A percentile compares a stretch with the other conserved stretches of the same genome.
Conservation (phyloP, 2,113 vertebrate species). For the Stegastes partitus region DNA sequence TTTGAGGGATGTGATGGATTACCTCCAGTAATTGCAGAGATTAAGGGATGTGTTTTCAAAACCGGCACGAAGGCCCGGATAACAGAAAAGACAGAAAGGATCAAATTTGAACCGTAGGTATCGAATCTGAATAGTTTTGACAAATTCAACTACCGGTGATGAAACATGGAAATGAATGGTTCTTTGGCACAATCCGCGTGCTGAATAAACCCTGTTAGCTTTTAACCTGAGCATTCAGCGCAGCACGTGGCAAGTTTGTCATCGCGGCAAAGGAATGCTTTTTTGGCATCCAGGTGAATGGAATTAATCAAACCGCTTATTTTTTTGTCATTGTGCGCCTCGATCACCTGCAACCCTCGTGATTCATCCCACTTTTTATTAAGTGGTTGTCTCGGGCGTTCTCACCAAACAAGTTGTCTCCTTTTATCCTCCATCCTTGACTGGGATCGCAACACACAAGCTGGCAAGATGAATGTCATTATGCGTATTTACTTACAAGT, state of each 20-base stretch:
- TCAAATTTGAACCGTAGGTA: conserved; percentile 16
- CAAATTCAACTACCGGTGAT: conserved; percentile 8
- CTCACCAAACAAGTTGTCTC: conserved; percentile 27
- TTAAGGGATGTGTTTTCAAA: conserved; percentile 44
- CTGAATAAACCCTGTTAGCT: conserved; percentile 32
- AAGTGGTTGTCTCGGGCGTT: not conserved
- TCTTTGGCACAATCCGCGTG: not conserved
- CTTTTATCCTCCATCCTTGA: conserved; percentile 55
- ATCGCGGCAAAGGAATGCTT: not conserved
- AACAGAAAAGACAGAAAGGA: conserved; percentile 36
- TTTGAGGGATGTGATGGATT: conserved; percentile 46
- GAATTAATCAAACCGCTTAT: conserved; percentile 32
- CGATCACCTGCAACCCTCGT: conserved; percentile 13
- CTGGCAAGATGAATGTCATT: conserved; percentile 16
- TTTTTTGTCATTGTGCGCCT: conserved; percentile 7
- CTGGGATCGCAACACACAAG: conserved; percentile 20
- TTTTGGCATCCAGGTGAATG: conserved; percentile 14
- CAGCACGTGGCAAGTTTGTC: conserved; percentile 25
- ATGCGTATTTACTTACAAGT: conserved; percentile 19
- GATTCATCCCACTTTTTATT: conserved; percentile 32
- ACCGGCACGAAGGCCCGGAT: conserved; percentile 17
- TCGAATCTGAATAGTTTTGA: conserved; percentile 21
- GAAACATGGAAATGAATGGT: conserved; percentile 30
- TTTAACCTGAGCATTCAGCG: conserved; percentile 12
- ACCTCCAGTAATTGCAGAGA: conserved; percentile 48